Evolutionary conservation across 2,888 invertebrate species (phyloP), one percentile per base, ranked within the genome.

Genomic region (Caenorhabditis sp.): DNA sequence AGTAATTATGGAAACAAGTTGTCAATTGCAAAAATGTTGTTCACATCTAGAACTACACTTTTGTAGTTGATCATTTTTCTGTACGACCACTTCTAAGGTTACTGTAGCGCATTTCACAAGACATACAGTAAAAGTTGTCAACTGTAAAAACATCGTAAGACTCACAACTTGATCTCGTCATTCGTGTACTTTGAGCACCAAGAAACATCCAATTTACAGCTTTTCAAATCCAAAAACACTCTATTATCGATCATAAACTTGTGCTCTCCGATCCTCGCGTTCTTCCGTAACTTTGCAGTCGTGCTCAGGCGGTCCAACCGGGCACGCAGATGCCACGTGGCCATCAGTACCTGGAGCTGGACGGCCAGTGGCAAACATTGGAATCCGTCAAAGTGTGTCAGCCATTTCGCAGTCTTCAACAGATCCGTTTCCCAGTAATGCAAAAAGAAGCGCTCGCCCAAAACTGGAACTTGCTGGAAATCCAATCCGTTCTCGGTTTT

Each of bases 371-470:
- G 76, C 5, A 79, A 30, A 3, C 24, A 15, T 7, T 48, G 48
- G 20, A 79, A 79, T 5, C 66, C 75, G 20, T 62, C 56, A 22
- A 72, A 61, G 46, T 61, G 53, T 39, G 53, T 56, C 53, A 74
- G 24, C 76, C 76, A 79, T 43, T 70, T 66, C 11, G 73, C 76
- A 22, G 59, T 70, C 27, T 65, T 62, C 48, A 65, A 59, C 63
- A 78, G 58, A 17, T 61, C 63, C 5, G 45, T 15, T 15, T 78
- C 78, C 59, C 74, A 68, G 15, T 32, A 58, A 15, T 37, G 26
- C 50, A 68, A 11, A 52, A 68, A 68, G 41, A 68, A 68, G 5
- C 50, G 4, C n/a, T 68, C 58, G 11, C 48, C 52, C 8, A 68
- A 35, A 9, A 68, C 41, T 4, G 58, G 32, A n/a, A 58, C 11